Evolutionary conservation across 2,888 invertebrate species (phyloP).

Genomic region (Artemia sinica): DNA sequence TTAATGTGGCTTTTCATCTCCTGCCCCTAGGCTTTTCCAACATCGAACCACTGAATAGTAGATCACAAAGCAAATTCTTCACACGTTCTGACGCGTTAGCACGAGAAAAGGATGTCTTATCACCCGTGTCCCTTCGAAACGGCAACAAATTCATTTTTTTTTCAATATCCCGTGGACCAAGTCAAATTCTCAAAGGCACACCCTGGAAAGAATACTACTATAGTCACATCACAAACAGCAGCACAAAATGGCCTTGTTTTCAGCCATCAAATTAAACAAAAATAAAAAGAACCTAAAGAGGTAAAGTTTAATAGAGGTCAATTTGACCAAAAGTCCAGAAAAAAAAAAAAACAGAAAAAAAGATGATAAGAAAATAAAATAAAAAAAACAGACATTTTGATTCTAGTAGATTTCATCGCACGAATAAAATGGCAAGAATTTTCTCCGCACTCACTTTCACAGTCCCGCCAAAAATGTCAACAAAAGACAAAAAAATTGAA

Average conservation of each 20-base stretch:
- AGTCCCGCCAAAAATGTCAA: too few relatives aligned
- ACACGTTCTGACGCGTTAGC: conserved; percentile 42
- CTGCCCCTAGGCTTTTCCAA: conserved; percentile 48
- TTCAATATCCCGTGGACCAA: conserved; percentile 91
- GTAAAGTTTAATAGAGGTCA: background rate
- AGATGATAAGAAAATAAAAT: too few relatives aligned
- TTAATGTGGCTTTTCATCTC: conserved; percentile 58
- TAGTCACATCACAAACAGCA: background rate
- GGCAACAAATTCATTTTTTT: conserved; percentile 63
- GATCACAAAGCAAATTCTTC: conserved; percentile 47
- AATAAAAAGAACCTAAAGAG: too few relatives aligned
- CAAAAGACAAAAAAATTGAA: too few relatives aligned
- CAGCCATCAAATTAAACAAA: background rate
- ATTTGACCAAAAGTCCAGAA: too few relatives aligned
- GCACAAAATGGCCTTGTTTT: background rate
- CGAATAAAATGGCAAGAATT: too few relatives aligned
- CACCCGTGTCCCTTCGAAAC: conserved; percentile 74
- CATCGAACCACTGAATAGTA: conserved; percentile 62
- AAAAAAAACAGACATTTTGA: too few relatives aligned
- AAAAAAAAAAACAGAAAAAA: too few relatives aligned
- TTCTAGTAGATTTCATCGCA: too few relatives aligned
- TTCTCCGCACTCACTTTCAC: too few relatives aligned
- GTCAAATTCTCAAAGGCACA: conserved; percentile 77
- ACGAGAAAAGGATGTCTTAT: conserved; percentile 52
- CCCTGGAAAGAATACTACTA: conserved; percentile 40